Conservation (phyloP, 2,888 invertebrate species). For the Boloria euphrosyne region DNA sequence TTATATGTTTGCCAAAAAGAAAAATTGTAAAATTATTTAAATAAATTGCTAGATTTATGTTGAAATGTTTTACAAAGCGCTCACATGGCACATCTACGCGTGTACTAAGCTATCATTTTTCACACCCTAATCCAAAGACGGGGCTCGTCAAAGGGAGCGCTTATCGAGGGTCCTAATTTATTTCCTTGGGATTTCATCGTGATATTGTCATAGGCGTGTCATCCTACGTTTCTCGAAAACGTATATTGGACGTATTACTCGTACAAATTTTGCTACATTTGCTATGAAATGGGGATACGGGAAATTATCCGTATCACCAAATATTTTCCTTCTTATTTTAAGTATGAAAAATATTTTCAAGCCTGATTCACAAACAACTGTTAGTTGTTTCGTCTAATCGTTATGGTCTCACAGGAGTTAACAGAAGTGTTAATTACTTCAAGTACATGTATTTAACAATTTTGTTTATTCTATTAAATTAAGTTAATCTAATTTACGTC, state of each 20-base stretch:
- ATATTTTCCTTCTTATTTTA: conserved; percentile 1
- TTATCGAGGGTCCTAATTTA: conserved; percentile 78
- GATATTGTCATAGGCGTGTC: conserved; percentile 66
- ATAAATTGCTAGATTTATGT: conserved; percentile 26
- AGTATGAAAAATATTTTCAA: background rate
- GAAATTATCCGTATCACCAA: conserved; percentile 10
- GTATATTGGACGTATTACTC: conserved; percentile 33
- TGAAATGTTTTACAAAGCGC: conserved; percentile 52
- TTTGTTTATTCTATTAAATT: no score
- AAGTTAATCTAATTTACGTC: no score
- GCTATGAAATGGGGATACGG: conserved; percentile 8
- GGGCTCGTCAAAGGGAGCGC: conserved; percentile 79
- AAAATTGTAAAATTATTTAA: background rate
- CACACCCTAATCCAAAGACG: conserved; percentile 77
- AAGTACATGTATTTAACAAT: no score
- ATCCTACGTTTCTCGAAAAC: conserved; percentile 39
- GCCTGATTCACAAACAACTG: no score
- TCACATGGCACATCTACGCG: conserved; percentile 49
- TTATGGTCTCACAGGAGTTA: no score
- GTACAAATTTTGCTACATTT: conserved; percentile 26
- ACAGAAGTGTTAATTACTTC: no score
- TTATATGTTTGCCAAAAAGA: background rate
- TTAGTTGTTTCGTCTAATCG: no score
- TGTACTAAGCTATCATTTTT: conserved; percentile 76
- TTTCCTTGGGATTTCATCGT: conserved; percentile 71